Base-by-base conservation (phyloP, 2,797 vertebrate genomes). In the Euphonia xanthogaster region DNA sequence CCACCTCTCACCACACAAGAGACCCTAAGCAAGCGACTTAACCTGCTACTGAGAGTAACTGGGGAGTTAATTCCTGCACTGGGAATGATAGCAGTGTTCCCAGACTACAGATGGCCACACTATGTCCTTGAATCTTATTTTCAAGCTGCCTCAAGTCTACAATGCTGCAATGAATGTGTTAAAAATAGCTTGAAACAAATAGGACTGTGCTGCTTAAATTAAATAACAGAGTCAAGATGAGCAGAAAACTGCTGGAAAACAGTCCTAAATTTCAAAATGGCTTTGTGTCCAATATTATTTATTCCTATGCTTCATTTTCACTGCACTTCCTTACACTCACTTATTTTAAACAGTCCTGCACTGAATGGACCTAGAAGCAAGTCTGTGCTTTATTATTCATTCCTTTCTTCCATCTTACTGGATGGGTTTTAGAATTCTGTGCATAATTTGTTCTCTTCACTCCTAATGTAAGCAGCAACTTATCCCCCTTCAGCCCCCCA, bases 371-470 rank as follows among this genome's bases (percentile, higher is more conserved):
- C 44, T 66, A 78, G 70, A 75, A 73, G 53, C 25, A 12, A 54
- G 55, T 33, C 83, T 74, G 50, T 11, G 30, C 45, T 66, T 93
- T 47, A 74, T 73, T 88, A 85, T 72, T 72, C 6, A 25, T 28
- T 90, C 66, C 74, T 94, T 79, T 72, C 80, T 66, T 96, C 72
- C 61, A n/a, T 68, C 87, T 68, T 68, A 28, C 84, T 81, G 89
- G 83, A 68, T 40, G 71, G 31, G 25, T 86, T 96, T 93, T 81
- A 65, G 50, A 88, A 87, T 83, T 72, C 92, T 70, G 58, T 50
- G 80, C 94, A 96, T 77, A 89, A 86, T 94, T 96, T 89, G 80
- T 96, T 95, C 90, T 87, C 80, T 75, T 74, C 1, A 0, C 40
- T 88, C 57, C 68, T 72, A 86, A 93, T 18, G 31, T 88, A 92